Evolutionary conservation across 2,888 invertebrate genomes (phyloP), one percentile per base, ranked within the genome.

Genomic region (Melanotus villosus): DNA sequence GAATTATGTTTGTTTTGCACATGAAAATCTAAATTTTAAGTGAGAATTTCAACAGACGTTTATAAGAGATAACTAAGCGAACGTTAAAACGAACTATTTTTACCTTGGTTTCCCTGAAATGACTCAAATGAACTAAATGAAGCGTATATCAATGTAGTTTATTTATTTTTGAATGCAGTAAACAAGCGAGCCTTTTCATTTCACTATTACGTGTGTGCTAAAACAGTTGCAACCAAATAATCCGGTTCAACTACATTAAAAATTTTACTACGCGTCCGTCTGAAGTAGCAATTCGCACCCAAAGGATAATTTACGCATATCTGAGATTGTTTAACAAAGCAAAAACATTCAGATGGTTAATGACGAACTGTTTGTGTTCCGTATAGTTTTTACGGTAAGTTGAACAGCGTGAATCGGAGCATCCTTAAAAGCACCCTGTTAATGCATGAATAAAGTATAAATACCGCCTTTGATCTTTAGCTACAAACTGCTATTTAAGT

Each of bases 371-470:
- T 21, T 30, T 52, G 52, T 32, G 7, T 32, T 34, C 12, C 16
- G n/a, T 52, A 26, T 52, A 19, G 32, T 52, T 50, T 26, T 30
- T 50, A 32, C 52, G n/a, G 32, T 5, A 50, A 14, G 18, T 10
- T 52, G 34, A 52, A 16, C 52, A 52, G 10, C 52, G 18, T 16
- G 9, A 52, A 18, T 32, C 23, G 7, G 23, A 16, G 32, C 5
- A 52, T 32, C 32, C 52, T 10, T 52, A 52, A 52, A 32, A 52
- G 47, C 19, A 43, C 47, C 47, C 32, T 19, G 52, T 19, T 52
- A 52, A 52, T 52, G 26, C 18, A 32, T 52, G 32, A 52, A 52
- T 52, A 52, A 32, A 32, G 52, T 32, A 52, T 52, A 52, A 52
- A 52, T 19, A 16, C 10, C 32, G 52, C 16, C 52, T 52, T 52